phyloP scores from a whole-genome alignment of 2,888 invertebrate genomes.

The Eupelmus urozonus region DNA sequence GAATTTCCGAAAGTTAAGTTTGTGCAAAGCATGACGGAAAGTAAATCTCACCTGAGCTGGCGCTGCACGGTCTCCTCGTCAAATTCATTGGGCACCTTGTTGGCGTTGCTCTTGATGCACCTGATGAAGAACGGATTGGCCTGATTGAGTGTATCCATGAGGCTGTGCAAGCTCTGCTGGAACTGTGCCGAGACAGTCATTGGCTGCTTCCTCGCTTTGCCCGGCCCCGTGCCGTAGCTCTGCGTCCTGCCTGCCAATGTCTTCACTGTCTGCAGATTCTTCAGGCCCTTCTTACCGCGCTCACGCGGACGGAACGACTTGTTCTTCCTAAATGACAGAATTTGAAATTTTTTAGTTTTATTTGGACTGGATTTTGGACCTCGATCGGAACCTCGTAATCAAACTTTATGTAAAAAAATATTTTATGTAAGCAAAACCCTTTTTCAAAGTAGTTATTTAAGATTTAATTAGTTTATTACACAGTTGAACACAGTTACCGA shows the following conservation, averaged over 20 bases:
- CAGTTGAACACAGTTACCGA: no score
- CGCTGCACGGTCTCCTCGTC: conserved; percentile 95
- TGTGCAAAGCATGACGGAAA: no score
- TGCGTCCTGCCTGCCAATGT: conserved; percentile 89
- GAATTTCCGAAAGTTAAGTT: no score
- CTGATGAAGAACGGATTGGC: conserved; percentile 91
- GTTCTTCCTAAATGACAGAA: conserved; percentile 85
- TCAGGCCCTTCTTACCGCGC: conserved; percentile 90
- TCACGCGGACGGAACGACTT: conserved; percentile 94
- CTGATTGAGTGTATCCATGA: conserved; percentile 96
- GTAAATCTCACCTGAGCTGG: conserved; percentile 79
- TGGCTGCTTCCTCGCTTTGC: conserved; percentile 89
- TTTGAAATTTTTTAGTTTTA: not conserved
- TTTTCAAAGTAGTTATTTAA: conserved; percentile 12
- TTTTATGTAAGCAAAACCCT: conserved; percentile 22
- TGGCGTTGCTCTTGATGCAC: conserved; percentile 96
- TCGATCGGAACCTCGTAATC: no score
- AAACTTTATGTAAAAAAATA: not conserved
- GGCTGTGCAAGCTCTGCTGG: conserved; percentile 92
- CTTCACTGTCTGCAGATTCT: conserved; percentile 94
- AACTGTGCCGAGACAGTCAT: conserved; percentile 97
- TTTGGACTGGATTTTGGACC: not conserved
- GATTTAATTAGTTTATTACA: conserved; percentile 7
- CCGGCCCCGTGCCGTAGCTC: conserved; percentile 76
- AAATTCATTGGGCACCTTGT: conserved; percentile 94